These are phyloP conservation scores for Oncopodura yosiiana DNA, from an alignment of 1,140 invertebrate species.

Conservation along the genomic window DNA sequence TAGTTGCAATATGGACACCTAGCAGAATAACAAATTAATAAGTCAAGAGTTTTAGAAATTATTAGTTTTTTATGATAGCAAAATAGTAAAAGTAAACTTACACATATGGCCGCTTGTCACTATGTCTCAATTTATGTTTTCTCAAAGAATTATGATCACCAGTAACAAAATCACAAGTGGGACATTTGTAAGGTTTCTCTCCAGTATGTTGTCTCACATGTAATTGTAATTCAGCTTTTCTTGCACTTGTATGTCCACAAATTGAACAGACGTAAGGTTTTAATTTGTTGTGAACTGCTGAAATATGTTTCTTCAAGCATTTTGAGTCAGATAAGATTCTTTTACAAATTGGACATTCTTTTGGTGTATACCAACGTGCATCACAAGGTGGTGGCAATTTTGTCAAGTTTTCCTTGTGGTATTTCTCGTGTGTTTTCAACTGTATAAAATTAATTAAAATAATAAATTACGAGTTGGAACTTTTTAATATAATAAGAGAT, in stretches of 20 bases:
- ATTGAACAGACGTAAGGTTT: constrained; percentile 65
- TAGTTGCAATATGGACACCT: constrained; percentile 59
- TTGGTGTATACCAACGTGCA: constrained; percentile 48
- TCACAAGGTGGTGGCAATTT: constrained; percentile 39
- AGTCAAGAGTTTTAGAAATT: too few relatives aligned
- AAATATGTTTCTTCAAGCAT: constrained; percentile 62
- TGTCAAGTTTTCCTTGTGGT: constrained; percentile 34
- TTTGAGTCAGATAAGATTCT: constrained; percentile 62
- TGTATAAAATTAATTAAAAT: constrained; percentile 12
- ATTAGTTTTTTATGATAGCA: neutral
- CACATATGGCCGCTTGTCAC: constrained; percentile 51
- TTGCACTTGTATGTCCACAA: constrained; percentile 60
- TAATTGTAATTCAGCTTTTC: constrained; percentile 53
- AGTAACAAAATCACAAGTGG: constrained; percentile 61
- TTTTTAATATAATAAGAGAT: constrained; percentile 47
- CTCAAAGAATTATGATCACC: constrained; percentile 71
- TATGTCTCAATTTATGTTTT: constrained; percentile 65
- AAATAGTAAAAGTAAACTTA: constrained; percentile 8
- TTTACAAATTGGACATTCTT: constrained; percentile 58
- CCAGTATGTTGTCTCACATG: constrained; percentile 63
- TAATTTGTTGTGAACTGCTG: constrained; percentile 64
- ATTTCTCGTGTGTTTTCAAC: constrained; percentile 37
- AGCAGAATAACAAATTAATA: constrained; percentile 40
- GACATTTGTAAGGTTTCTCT: constrained; percentile 71
- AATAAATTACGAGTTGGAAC: constrained; percentile 29